Evolutionary conservation across 2,113 vertebrate species (phyloP).

Genomic region (Dromiciops gliroides): DNA sequence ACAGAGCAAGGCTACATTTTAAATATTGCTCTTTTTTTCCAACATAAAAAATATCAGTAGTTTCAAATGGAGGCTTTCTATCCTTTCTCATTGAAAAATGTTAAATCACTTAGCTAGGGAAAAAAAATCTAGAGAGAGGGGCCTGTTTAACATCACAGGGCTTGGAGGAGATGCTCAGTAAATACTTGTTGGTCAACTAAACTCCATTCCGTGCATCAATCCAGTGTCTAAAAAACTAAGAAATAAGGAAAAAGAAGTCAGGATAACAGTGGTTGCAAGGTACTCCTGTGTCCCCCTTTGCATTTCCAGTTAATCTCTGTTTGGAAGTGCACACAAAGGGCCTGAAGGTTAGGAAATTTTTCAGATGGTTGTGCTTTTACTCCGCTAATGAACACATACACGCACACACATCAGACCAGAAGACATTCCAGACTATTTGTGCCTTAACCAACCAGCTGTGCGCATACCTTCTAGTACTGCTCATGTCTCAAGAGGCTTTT

Average conservation of each 20-base stretch:
- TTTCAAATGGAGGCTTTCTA: background rate
- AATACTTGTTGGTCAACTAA: constrained; percentile 12
- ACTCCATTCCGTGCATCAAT: constrained; percentile 1
- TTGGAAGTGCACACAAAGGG: constrained; percentile 76
- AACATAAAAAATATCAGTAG: background rate
- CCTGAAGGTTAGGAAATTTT: constrained; percentile 75
- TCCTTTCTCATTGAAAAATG: background rate
- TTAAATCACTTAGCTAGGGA: background rate
- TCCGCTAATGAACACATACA: constrained; percentile 84
- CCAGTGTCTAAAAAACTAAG: background rate
- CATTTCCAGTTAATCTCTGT: constrained; percentile 73
- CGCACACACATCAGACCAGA: constrained; percentile 78
- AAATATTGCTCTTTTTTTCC: background rate
- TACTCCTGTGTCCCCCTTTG: constrained; percentile 62
- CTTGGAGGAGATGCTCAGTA: background rate
- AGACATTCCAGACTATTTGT: constrained; percentile 90
- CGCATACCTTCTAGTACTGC: constrained; percentile 87
- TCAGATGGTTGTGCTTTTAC: constrained; percentile 84
- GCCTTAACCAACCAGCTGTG: constrained; percentile 87
- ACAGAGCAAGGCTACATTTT: background rate
- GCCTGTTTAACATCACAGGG: background rate
- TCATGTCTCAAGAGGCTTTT: constrained; percentile 89
- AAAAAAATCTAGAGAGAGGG: background rate
- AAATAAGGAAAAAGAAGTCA: background rate
- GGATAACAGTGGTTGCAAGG: background rate